These are phyloP conservation scores for Drepanosiphum platanoidis DNA, from an alignment of 2,888 invertebrate genomes.

Conservation along the genomic window DNA sequence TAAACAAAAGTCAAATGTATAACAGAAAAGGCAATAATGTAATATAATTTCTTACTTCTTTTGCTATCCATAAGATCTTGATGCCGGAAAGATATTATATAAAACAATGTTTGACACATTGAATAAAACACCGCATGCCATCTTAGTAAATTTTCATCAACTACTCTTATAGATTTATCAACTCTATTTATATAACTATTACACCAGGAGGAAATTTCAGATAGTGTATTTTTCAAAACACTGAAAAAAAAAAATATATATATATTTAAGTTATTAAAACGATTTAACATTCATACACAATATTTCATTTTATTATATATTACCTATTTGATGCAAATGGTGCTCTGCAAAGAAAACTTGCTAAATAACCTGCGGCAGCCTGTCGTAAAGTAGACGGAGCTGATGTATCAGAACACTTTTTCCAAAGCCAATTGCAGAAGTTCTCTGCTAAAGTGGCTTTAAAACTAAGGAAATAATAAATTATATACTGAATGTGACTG, in stretches of 20 bases:
- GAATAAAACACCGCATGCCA: conserved; percentile 88
- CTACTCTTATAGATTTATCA: conserved; percentile 69
- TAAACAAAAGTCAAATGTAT: background rate
- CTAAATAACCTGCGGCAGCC: conserved; percentile 78
- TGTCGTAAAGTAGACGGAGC: conserved; percentile 75
- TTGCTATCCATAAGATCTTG: conserved; percentile 80
- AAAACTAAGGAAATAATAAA: conserved; percentile 80
- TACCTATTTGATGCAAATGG: conserved; percentile 74
- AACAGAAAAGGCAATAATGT: background rate
- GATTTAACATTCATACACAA: too few relatives aligned
- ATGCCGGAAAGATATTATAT: conserved; percentile 89
- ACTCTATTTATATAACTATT: conserved; percentile 82
- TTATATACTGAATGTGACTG: conserved; percentile 80
- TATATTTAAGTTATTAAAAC: background rate
- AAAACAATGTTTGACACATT: conserved; percentile 91
- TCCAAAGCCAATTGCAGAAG: conserved; percentile 79
- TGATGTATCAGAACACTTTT: conserved; percentile 76
- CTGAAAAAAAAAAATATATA: conserved; percentile 68
- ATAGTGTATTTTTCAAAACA: conserved; percentile 74
- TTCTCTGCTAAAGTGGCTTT: conserved; percentile 72
- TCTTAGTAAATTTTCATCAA: conserved; percentile 51
- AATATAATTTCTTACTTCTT: conserved; percentile 74
- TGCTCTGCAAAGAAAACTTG: conserved; percentile 78
- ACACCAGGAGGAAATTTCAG: conserved; percentile 83
- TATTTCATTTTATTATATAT: conserved; percentile 66